Base-by-base conservation (phyloP, 2,797 vertebrate genomes). In the Percopsis omiscomaycus region DNA sequence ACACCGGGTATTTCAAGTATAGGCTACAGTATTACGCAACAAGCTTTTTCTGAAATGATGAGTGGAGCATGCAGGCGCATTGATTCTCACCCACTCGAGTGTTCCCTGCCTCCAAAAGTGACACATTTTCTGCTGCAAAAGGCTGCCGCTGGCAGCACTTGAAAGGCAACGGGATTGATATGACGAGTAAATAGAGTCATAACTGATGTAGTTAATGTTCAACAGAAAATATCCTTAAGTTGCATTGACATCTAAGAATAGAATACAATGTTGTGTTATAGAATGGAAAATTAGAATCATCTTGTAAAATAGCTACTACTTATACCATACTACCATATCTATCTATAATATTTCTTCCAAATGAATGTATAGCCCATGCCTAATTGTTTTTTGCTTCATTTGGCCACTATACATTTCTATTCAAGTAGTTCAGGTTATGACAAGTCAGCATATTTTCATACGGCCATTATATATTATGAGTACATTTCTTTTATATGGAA, bases 1-100 rank as follows among this genome's bases (percentile, higher is more conserved):
- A 87, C 83, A 86, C 78, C 71, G 83, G 85, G 82, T 87, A 89
- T 89, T 89, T 86, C 77, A 83, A 89, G 84, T 82, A 76, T 22
- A 22, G 22, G 22, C 28, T 65, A 58, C 79, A 78, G 29, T 80
- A 83, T 89, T 89, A 91, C 87, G 86, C 88, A 90, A 88, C 89
- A 86, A 81, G 84, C 78, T 3, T 79, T 80, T 83, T 65, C 60
- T 71, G 71, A 84, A 83, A 75, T 79, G 56, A 82, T 57, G 56
- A 48, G 15, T 71, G 74, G 67, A 77, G 75, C 56, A 69, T 47
- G 61, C 64, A 81, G 59, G 45, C 57, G 32, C 80, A 79, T 59
- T 79, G 74, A 87, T 83, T 79, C 75, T 74, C 61, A 65, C 66
- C 55, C 61, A 74, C 55, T 29, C 45, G 72, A 84, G 64, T 74